Percentiles rank a stretch among this genome's conserved stretches.
Evolutionary conservation across 1,140 invertebrate genomes (phyloP).

Genomic region (Sycophaga agraensis): DNA sequence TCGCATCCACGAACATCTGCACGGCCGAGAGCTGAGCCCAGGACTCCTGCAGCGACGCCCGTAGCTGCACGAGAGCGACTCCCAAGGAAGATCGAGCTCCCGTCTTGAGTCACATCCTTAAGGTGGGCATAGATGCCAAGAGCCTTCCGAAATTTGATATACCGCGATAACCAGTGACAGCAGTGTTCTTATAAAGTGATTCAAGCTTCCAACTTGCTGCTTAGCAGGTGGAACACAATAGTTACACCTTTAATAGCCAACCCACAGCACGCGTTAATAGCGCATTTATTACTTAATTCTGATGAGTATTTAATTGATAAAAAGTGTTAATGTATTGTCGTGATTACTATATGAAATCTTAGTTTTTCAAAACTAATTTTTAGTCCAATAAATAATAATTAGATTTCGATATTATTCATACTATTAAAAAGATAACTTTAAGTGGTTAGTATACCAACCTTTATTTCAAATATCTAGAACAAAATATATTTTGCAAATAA

Average conservation of each 20-base stretch:
- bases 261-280: too few relatives aligned
- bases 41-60: constrained; percentile 3
- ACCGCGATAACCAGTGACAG: background rate
- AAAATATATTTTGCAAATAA: too few relatives aligned
- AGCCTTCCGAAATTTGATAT: background rate
- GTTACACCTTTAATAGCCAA: too few relatives aligned
- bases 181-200: background rate
- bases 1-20: constrained; percentile 46
- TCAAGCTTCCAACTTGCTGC: background rate
- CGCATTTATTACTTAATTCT: background rate
- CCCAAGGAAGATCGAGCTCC: background rate
- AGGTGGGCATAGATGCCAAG: background rate
- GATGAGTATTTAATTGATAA: background rate
- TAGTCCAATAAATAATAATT: background rate
- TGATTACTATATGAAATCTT: background rate
- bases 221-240: background rate
- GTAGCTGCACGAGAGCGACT: constrained; percentile 37
- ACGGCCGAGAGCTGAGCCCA: constrained; percentile 28
- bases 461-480: too few relatives aligned
- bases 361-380: background rate
- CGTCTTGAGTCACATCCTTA: background rate
- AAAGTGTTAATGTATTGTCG: background rate
- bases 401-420: background rate
- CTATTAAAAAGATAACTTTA: too few relatives aligned
- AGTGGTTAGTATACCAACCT: too few relatives aligned